Evolutionary conservation across 23 tunicate species (phyloP).

Genomic region (Halocynthia roretzi): DNA sequence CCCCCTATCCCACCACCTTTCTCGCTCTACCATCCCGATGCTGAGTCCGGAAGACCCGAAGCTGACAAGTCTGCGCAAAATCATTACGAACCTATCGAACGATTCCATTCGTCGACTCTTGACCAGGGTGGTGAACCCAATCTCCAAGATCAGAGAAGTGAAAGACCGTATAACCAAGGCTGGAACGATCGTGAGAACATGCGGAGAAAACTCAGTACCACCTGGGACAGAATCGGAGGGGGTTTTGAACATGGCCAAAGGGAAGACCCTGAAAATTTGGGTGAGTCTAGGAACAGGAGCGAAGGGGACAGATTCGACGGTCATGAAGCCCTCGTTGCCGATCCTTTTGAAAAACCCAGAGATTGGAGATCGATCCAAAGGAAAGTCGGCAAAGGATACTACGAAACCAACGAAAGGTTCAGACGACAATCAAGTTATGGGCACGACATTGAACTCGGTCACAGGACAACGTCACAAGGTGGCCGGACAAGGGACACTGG

Average conservation of each 20-base stretch:
- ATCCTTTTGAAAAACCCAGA: too few relatives aligned
- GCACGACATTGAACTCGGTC: too few relatives aligned
- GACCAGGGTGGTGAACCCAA: neutral
- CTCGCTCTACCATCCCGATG: constrained; percentile 32
- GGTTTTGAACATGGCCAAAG: neutral
- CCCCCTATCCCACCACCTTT: constrained; percentile 78
- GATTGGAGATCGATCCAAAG: too few relatives aligned
- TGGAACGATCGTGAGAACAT: neutral
- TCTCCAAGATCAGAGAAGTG: neutral
- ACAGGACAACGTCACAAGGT: neutral
- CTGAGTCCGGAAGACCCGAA: neutral
- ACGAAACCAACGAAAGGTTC: constrained; percentile 2
- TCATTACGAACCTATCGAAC: neutral
- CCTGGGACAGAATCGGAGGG: neutral
- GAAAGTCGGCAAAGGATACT: neutral
- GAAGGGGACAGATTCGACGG: neutral
- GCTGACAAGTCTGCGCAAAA: constrained; percentile 33
- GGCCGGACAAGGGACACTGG: neutral
- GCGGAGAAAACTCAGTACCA: neutral
- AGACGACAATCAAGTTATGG: too few relatives aligned
- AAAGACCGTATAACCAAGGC: neutral
- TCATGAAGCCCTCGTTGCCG: neutral
- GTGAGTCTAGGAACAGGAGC: neutral
- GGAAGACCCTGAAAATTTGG: neutral
- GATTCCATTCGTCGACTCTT: neutral